phyloP scores from a whole-genome alignment of 2,113 vertebrate species.

The Butorides virescens region DNA sequence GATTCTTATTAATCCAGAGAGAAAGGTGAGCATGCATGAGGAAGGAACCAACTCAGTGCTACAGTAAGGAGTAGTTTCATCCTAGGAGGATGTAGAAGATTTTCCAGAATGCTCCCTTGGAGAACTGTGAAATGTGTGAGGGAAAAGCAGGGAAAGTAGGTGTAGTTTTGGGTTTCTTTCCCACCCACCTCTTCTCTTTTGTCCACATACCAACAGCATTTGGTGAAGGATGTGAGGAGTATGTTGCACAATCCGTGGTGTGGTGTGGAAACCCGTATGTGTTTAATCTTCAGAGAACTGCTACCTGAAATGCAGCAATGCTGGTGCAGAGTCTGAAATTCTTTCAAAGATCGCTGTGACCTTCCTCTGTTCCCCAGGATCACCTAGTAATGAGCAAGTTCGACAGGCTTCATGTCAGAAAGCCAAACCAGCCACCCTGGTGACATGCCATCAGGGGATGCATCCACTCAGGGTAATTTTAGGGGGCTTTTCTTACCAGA shows the following conservation, averaged over 20 bases:
- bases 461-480: background rate
- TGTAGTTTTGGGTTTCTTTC: background rate
- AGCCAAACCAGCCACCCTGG: background rate
- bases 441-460: background rate
- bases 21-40: background rate
- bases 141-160: background rate
- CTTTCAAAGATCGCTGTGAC: background rate
- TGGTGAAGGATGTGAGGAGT: background rate
- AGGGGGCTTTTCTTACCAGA: background rate
- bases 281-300: background rate
- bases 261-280: background rate
- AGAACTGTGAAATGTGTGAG: background rate
- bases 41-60: background rate
- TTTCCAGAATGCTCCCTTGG: background rate
- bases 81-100: background rate
- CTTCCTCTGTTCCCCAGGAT: background rate
- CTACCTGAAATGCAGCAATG: background rate
- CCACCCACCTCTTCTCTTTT: background rate
- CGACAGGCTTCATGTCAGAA: background rate
- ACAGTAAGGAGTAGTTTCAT: background rate
- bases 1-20: background rate
- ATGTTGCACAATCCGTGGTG: rapidly evolving
- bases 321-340: background rate
- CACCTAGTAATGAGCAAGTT: background rate
- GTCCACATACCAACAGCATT: background rate